phyloP scores from a whole-genome alignment of 1,140 invertebrate genomes.

The Drosophila persimilis region DNA sequence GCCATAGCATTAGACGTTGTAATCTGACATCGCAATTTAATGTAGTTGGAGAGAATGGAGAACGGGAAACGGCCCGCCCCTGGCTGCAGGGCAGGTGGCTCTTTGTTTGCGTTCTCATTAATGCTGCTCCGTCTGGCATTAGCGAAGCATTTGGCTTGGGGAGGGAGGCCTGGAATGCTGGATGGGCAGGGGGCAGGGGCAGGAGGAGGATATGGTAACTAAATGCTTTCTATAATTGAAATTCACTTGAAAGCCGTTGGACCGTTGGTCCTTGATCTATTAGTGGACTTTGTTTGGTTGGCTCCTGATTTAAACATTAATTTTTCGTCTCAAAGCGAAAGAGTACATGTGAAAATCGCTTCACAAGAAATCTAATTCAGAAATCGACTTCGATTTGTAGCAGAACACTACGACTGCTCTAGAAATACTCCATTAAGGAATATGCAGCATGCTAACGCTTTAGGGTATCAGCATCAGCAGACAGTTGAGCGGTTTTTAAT shows the following conservation, averaged over 20 bases:
- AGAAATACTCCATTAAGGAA: too few species aligned
- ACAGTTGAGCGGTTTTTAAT: too few species aligned
- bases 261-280: background rate
- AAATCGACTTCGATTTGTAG: too few species aligned
- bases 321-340: too few species aligned
- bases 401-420: too few species aligned
- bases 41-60: slow-evolving; percentile 22
- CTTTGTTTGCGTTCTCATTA: slow-evolving; percentile 33
- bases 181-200: too few species aligned
- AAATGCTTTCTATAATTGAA: slow-evolving; percentile 74
- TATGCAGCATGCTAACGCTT: too few species aligned
- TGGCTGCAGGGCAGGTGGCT: slow-evolving; percentile 29
- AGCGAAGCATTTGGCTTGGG: slow-evolving; percentile 66
- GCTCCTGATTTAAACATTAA: slow-evolving; percentile 3
- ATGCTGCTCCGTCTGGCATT: slow-evolving; percentile 51
- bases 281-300: background rate
- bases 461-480: too few species aligned
- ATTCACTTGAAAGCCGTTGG: slow-evolving; percentile 33
- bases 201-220: slow-evolving; percentile 50
- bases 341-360: too few species aligned
- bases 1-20: slow-evolving; percentile 67
- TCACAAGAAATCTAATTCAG: too few species aligned
- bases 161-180: background rate
- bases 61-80: background rate
- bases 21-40: slow-evolving; percentile 70